Conservation (phyloP, 2,113 vertebrate species). For the Brachypteracias leptosomus region DNA sequence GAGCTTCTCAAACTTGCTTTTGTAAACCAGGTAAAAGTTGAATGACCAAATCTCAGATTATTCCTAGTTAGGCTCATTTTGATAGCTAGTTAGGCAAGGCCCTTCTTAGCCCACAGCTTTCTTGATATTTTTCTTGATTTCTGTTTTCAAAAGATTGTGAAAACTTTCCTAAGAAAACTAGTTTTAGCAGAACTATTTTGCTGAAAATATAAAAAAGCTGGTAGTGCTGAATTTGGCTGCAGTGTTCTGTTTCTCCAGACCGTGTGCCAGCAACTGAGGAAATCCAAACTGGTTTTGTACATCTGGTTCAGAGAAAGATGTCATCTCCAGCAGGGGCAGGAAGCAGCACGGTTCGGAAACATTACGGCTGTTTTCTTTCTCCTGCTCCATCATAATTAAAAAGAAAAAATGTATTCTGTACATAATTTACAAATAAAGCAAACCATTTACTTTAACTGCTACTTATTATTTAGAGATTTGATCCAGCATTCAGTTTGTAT, state of each 20-base stretch:
- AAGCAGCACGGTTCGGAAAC: conserved; percentile 47
- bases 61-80: conserved; percentile 64
- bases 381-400: conserved; percentile 61
- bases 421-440: conserved; percentile 80
- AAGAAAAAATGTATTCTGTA: conserved; percentile 75
- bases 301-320: conserved; percentile 54
- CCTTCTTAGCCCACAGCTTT: conserved; percentile 61
- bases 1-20: conserved; percentile 66
- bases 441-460: conserved; percentile 82
- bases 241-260: conserved; percentile 63
- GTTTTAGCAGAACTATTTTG: conserved; percentile 69
- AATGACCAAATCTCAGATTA: conserved; percentile 71
- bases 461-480: conserved; percentile 81
- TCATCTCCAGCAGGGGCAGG: conserved; percentile 64
- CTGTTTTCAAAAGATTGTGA: conserved; percentile 64
- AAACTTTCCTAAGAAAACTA: conserved; percentile 56
- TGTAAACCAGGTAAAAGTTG: conserved; percentile 63
- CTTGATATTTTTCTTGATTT: conserved; percentile 60
- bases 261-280: conserved; percentile 73
- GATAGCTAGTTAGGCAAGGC: conserved; percentile 66
- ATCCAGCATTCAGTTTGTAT: conserved; percentile 76
- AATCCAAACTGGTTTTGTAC: conserved; percentile 76
- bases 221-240: conserved; percentile 58
- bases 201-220: conserved; percentile 53
- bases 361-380: conserved; percentile 42